These are phyloP conservation scores for Lepetodrilus schrolli DNA, from an alignment of 2,888 invertebrate species.

Conservation along the genomic window DNA sequence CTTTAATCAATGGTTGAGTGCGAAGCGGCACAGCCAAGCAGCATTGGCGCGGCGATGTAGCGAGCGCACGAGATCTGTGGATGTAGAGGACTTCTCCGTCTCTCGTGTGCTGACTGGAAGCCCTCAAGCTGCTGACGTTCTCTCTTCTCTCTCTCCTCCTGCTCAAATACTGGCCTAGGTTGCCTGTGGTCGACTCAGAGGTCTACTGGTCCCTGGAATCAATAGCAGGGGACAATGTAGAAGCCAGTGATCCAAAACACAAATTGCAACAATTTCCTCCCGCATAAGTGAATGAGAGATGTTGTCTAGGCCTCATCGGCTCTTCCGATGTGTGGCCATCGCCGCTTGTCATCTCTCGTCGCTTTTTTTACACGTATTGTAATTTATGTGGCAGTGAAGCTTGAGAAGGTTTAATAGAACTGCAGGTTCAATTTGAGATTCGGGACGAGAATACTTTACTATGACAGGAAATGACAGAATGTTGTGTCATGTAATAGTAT, in stretches of 20 bases:
- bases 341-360: background rate
- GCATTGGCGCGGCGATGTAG: too few relatives aligned
- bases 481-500: too few relatives aligned
- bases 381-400: background rate
- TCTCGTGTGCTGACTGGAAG: background rate
- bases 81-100: background rate
- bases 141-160: constrained; percentile 2
- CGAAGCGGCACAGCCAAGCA: too few relatives aligned
- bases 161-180: constrained; percentile 9
- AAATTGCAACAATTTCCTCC: constrained; percentile 25
- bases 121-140: constrained; percentile 8
- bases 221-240: constrained; percentile 21
- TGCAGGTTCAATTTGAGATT: too few relatives aligned
- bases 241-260: constrained; percentile 25
- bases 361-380: background rate
- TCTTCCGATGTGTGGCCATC: constrained; percentile 9
- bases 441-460: too few relatives aligned
- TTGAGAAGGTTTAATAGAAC: too few relatives aligned
- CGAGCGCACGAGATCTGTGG: background rate
- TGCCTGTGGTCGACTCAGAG: constrained; percentile 5
- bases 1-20: constrained; percentile 17
- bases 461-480: too few relatives aligned
- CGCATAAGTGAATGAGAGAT: constrained; percentile 15
- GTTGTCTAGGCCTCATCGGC: background rate
- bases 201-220: constrained; percentile 15